Conservation (phyloP, 2,113 vertebrate genomes). For the Arenaria interpres region DNA sequence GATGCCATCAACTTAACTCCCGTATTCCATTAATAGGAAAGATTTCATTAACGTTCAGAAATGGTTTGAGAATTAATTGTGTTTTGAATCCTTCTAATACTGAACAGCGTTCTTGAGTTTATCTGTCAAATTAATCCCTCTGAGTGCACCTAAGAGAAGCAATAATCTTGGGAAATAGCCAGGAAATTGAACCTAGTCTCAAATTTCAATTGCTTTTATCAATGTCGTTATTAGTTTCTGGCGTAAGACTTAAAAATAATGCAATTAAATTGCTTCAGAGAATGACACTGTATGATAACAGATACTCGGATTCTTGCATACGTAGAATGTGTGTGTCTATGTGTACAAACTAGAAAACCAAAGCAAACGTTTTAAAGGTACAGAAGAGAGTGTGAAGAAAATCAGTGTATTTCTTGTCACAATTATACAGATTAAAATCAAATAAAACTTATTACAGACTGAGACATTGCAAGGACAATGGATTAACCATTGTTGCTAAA, state of each 20-base stretch:
- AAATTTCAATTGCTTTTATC: conserved; percentile 52
- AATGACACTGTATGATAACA: not conserved
- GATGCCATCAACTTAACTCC: not conserved
- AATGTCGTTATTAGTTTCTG: conserved; percentile 6
- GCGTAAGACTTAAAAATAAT: conserved; percentile 20
- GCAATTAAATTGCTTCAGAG: conserved; percentile 32
- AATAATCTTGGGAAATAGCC: conserved; percentile 19
- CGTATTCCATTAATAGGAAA: not conserved
- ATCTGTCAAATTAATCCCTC: conserved; percentile 24
- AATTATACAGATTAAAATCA: conserved; percentile 33
- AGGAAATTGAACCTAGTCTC: conserved; percentile 42
- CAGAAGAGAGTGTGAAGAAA: not conserved
- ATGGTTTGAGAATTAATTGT: conserved; percentile 48
- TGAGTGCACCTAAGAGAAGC: not conserved
- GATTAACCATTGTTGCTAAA: not conserved
- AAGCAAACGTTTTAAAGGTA: conserved; percentile 39
- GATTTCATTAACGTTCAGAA: conserved; percentile 43
- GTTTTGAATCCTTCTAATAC: not conserved
- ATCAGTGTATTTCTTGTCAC: not conserved
- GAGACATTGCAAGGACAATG: conserved; percentile 1
- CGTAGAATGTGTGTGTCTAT: not conserved
- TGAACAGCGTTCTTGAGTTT: not conserved
- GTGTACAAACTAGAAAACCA: not conserved
- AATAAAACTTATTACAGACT: conserved; percentile 21
- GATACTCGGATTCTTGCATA: not conserved